Conservation (phyloP, 2,797 vertebrate species). For the Acrossocheilus fasciatus region DNA sequence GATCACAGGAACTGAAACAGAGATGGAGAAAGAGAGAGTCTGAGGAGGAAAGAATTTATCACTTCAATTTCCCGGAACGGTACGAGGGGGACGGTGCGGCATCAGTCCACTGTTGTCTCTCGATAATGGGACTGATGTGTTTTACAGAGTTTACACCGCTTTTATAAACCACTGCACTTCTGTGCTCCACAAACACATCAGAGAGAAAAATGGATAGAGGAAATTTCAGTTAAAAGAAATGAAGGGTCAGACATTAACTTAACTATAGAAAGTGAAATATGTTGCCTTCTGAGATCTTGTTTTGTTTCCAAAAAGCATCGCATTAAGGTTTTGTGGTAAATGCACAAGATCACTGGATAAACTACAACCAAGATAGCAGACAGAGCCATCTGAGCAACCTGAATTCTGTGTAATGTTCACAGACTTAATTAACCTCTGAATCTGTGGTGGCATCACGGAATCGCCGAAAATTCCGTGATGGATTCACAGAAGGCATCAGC, state of each 20-base stretch:
- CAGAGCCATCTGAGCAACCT: not conserved
- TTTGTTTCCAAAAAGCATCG: not conserved
- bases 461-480: no score
- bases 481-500: no score
- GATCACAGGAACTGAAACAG: conserved; percentile 44
- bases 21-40: conserved; percentile 44
- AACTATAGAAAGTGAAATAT: not conserved
- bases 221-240: not conserved
- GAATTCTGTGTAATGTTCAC: no score
- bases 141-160: conserved; percentile 70
- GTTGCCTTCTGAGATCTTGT: not conserved
- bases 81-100: conserved; percentile 68
- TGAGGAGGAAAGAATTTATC: conserved; percentile 74
- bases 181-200: conserved; percentile 16
- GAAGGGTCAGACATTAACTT: conserved; percentile 11
- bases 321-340: not conserved
- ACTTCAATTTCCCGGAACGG: conserved; percentile 79
- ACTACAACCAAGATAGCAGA: not conserved
- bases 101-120: conserved; percentile 74
- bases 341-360: not conserved
- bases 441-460: no score
- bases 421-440: no score
- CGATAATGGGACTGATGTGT: conserved; percentile 79
- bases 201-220: conserved; percentile 9
- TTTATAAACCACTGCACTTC: conserved; percentile 35